phyloP scores from a whole-genome alignment of 2,888 invertebrate species.

The Parochlus steinenii region DNA sequence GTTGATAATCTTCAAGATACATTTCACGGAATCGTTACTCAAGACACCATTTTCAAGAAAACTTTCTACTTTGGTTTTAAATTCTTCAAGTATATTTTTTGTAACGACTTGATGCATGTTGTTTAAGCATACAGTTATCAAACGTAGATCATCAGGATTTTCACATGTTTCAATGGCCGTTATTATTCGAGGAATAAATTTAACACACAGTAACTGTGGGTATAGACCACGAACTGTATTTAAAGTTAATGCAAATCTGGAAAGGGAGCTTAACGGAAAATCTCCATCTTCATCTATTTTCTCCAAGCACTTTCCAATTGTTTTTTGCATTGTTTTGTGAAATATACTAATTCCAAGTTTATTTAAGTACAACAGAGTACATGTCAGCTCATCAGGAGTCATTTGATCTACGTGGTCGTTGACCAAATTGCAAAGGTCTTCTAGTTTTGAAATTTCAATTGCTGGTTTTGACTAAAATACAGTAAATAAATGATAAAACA shows the following conservation, averaged over 20 bases:
- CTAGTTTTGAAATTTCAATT: no score
- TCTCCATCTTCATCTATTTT: slow-evolving; percentile 20
- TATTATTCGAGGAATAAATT: slow-evolving; percentile 28
- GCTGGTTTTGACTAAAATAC: no score
- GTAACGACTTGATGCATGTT: slow-evolving; percentile 28
- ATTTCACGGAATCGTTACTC: slow-evolving; percentile 18
- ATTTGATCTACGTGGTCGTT: no score
- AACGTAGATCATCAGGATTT: slow-evolving; percentile 27
- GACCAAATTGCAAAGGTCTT: no score
- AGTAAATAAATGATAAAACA: no score
- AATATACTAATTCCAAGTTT: no score
- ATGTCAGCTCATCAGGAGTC: no score
- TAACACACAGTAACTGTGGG: slow-evolving; percentile 25
- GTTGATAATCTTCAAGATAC: slow-evolving; percentile 23
- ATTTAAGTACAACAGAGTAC: no score
- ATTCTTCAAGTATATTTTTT: slow-evolving; percentile 24
- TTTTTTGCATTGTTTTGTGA: slow-evolving; percentile 23
- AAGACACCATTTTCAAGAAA: slow-evolving; percentile 24
- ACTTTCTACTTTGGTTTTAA: slow-evolving; percentile 23
- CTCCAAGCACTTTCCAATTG: slow-evolving; percentile 21
- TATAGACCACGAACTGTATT: slow-evolving; percentile 27
- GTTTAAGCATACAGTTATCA: slow-evolving; percentile 32
- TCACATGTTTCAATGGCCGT: slow-evolving; percentile 22
- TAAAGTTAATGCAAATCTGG: slow-evolving; percentile 30
- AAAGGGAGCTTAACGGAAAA: slow-evolving; percentile 25